Evolutionary conservation across 2,797 vertebrate genomes (phyloP).

Genomic region (Enteromius argenteus): DNA sequence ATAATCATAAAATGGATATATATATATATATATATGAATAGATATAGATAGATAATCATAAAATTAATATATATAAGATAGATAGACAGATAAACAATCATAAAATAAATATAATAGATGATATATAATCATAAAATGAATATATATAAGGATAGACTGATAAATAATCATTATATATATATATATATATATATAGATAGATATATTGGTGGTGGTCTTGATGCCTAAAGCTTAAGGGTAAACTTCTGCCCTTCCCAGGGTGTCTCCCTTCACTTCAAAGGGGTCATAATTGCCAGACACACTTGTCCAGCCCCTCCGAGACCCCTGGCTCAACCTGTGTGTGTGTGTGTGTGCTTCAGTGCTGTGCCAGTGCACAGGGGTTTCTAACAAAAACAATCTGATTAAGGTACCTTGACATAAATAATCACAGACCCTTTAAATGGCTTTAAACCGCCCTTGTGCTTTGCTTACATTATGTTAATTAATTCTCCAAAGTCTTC

Average conservation of each 20-base stretch:
- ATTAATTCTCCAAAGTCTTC: constrained; percentile 75
- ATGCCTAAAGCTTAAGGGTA: constrained; percentile 17
- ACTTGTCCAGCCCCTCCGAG: constrained; percentile 7
- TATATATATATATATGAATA: no score
- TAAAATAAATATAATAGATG: no score
- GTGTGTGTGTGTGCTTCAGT: constrained; percentile 33
- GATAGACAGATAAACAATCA: no score
- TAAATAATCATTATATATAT: no score
- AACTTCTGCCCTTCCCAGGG: constrained; percentile 20
- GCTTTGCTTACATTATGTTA: constrained; percentile 78
- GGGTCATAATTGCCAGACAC: constrained; percentile 38
- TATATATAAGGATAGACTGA: no score
- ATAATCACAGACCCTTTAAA: constrained; percentile 72
- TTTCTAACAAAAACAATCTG: constrained; percentile 58
- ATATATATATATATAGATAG: not conserved
- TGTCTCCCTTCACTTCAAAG: constrained; percentile 46
- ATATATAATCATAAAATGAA: no score
- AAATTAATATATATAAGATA: no score
- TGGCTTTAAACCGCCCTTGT: constrained; percentile 74
- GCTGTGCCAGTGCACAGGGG: not conserved
- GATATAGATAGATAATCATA: no score
- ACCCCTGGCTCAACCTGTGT: constrained; percentile 31
- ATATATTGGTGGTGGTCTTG: not conserved
- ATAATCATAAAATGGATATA: no score
- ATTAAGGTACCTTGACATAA: constrained; percentile 66